Base-by-base conservation (phyloP, 2,888 invertebrate genomes). In the Acrocera orbiculus region DNA sequence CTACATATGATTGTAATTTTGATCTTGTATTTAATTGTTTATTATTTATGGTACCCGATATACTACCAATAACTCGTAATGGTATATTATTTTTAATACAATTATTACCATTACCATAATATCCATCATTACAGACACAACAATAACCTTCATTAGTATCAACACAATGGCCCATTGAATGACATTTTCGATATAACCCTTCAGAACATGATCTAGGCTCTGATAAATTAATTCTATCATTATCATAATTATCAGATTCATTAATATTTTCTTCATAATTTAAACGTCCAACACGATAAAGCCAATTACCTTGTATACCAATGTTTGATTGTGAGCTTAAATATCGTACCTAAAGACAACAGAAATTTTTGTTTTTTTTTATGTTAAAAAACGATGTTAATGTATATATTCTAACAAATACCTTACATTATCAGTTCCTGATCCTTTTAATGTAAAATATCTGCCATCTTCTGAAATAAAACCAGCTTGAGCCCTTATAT, bases 401-500 rank as follows among this genome's bases (percentile, higher is more conserved):
- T 24, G 9, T 14, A n/a, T 11, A 31, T 10, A 20, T 1, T n/a
- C 14, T 7, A 8, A 10, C 15, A 27, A 27, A 9, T n/a, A 11
- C 14, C 48, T 49, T 71, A 77, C 59, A 59, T 82, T 81, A 53
- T 87, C 85, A n/a, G 82, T 85, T 27, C 92, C 95, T 10, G 93
- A 93, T 34, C 86, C 86, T 38, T 78, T 75, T 14, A 95, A 64
- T 3, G 71, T 69, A 48, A 72, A 75, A 35, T 73, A 63, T 37
- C 78, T 69, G 25, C 83, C 83, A 52, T 87, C 85, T 40, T 80
- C 80, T 2, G 85, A 70, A 41, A 87, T 74, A 46, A 96, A 80
- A 3, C 93, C 95, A 32, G 81, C 89, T 61, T 96, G 95, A 2
- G 89, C 92, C 46, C 85, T 76, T 0, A 89, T 85, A 51, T 93